Conservation (phyloP, 1,140 invertebrate genomes). For the Agraylea sexmaculata region DNA sequence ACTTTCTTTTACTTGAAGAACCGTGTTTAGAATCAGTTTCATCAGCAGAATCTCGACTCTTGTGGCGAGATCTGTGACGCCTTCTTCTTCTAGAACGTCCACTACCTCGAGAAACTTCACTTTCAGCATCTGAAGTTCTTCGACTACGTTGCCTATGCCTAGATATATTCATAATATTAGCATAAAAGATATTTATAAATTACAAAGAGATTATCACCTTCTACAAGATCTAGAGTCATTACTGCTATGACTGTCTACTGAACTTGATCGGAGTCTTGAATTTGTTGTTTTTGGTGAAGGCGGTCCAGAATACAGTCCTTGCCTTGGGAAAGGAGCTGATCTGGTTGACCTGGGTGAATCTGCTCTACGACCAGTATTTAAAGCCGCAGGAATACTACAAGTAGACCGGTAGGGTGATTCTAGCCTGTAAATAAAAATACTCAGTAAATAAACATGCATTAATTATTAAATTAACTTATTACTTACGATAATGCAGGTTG, state of each 20-base stretch:
- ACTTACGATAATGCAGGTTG: constrained; percentile 22
- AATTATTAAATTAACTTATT: constrained; percentile 5
- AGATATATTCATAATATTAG: constrained; percentile 3
- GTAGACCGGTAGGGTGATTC: constrained; percentile 40
- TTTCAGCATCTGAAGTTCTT: constrained; percentile 76
- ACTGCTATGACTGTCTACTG: constrained; percentile 78
- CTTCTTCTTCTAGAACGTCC: constrained; percentile 61
- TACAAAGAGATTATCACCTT: constrained; percentile 34
- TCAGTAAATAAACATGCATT: neutral
- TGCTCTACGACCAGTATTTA: constrained; percentile 26
- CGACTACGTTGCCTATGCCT: constrained; percentile 67
- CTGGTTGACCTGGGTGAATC: constrained; percentile 69
- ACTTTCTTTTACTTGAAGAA: constrained; percentile 22
- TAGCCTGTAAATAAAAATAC: constrained; percentile 24
- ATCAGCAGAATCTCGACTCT: constrained; percentile 42
- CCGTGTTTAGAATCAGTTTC: constrained; percentile 39
- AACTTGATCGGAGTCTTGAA: constrained; percentile 56
- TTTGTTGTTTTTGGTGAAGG: constrained; percentile 47
- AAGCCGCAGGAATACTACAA: constrained; percentile 33
- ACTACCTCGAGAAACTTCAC: constrained; percentile 72
- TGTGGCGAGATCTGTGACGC: constrained; percentile 51
- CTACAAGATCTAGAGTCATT: constrained; percentile 59
- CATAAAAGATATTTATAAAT: neutral
- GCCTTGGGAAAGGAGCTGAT: constrained; percentile 70
- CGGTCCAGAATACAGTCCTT: constrained; percentile 55